Base-by-base conservation (phyloP, 2,797 vertebrate species). In the Betta splendens region DNA sequence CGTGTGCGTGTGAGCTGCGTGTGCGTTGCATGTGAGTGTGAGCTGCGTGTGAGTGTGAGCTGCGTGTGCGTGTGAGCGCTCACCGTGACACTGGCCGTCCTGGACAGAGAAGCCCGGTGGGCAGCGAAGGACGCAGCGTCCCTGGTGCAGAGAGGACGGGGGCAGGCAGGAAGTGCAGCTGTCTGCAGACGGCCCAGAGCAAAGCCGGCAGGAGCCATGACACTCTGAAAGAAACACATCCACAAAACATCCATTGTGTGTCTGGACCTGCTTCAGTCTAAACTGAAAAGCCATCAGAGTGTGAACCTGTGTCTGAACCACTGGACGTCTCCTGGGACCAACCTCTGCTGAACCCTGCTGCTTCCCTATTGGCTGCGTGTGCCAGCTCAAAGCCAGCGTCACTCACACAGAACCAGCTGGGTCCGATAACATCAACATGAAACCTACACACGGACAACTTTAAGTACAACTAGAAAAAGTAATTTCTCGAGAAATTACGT, bases 201-300 rank as follows among this genome's bases (percentile, higher is more conserved):
- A 99, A 18, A 35, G 63, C 5, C 69, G 64, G 31, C 97, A 99
- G 39, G 94, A 94, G 7, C 85, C 38, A 51, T 98, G 91, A 76
- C 97, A 99, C 61, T 90, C 95, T 94, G 87, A 50, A 83, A 38
- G 56, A 32, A 43, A 64, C 35, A 61, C 11, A 63, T 13, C 5
- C 13, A 49, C 13, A 9, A 38, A 35, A 7, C n/a, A n/a, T n/a
- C n/a, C n/a, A n/a, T n/a, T n/a, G 2, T 28, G 15, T 7, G 20
- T 11, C 1, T 31, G 33, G 22, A 45, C 42, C 8, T 13, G 28
- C 1, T n/a, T 18, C n/a, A 48, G 16, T 9, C 33, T 13, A 2
- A n/a, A n/a, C n/a, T n/a, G n/a, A n/a, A n/a, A n/a, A n/a, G n/a
- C n/a, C n/a, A n/a, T n/a, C n/a, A n/a, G n/a, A n/a, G n/a, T n/a